These are phyloP conservation scores for Parnassius glacialis DNA, from an alignment of 2,888 invertebrate genomes.

Conservation along the genomic window DNA sequence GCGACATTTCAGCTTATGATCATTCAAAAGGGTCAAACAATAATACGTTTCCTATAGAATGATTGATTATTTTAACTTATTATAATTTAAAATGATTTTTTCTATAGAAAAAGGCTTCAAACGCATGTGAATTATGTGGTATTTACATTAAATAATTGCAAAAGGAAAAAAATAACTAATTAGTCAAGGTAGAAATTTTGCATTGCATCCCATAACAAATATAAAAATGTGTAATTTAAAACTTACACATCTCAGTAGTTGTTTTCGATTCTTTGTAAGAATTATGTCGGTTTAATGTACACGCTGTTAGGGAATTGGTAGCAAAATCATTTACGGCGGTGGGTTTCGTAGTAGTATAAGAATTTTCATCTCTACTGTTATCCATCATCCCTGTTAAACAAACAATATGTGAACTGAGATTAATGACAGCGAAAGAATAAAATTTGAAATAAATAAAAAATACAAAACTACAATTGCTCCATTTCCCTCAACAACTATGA, in stretches of 20 bases:
- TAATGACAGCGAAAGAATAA: background rate
- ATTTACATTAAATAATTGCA: too few species aligned
- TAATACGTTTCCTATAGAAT: too few species aligned
- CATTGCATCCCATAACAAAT: conserved; percentile 17
- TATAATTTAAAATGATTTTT: too few species aligned
- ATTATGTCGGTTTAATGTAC: conserved; percentile 69
- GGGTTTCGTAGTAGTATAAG: conserved; percentile 47
- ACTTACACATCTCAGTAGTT: conserved; percentile 63
- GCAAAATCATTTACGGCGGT: conserved; percentile 55
- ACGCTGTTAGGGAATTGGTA: conserved; percentile 50
- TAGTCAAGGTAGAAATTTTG: background rate
- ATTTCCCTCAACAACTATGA: conserved; percentile 18
- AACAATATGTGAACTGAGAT: conserved; percentile 25
- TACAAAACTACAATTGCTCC: conserved; percentile 14
- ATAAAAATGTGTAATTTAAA: conserved; percentile 13
- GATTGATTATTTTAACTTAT: too few species aligned
- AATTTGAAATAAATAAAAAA: conserved; percentile 2
- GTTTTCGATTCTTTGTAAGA: conserved; percentile 74
- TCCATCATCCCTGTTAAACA: conserved; percentile 61
- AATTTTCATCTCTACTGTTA: conserved; percentile 56
- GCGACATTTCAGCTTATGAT: too few species aligned
- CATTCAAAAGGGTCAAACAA: too few species aligned
- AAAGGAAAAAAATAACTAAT: too few species aligned
- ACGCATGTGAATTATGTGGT: too few species aligned
- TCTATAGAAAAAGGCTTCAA: too few species aligned